These are phyloP conservation scores for Anisognathus igniventris DNA, from an alignment of 2,797 vertebrate genomes.

Conservation along the genomic window DNA sequence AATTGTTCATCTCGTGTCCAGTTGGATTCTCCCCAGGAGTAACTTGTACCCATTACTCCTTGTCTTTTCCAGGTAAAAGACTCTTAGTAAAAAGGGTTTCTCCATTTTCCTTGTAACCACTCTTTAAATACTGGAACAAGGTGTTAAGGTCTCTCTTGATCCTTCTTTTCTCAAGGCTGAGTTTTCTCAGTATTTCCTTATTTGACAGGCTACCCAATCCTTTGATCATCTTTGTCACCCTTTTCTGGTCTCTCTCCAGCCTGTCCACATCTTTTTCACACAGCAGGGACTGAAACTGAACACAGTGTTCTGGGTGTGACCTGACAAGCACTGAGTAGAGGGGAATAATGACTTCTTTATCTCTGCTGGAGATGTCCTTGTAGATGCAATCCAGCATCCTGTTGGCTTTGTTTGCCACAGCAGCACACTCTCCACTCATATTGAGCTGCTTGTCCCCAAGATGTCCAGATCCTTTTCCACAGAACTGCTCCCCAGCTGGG, in stretches of 20 bases:
- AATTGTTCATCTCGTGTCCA: not conserved
- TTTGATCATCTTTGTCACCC: not conserved
- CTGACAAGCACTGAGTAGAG: not conserved
- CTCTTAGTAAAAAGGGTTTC: not conserved
- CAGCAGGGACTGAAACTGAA: not conserved
- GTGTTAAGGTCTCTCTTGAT: not conserved
- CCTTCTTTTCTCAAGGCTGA: not conserved
- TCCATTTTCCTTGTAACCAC: not conserved
- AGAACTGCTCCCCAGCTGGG: not conserved
- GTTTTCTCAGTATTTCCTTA: not conserved
- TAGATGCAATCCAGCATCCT: not conserved
- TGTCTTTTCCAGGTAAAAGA: not conserved
- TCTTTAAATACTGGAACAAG: not conserved
- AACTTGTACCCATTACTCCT: not conserved
- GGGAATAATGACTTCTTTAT: not conserved
- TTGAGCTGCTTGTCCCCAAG: not conserved
- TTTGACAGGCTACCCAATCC: not conserved
- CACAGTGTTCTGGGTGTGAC: accelerated
- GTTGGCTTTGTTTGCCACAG: not conserved
- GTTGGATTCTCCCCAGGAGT: not conserved
- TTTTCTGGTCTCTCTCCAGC: not conserved
- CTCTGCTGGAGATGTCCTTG: not conserved
- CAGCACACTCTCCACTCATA: not conserved
- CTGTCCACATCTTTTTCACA: not conserved
- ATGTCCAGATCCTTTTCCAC: not conserved